Evolutionary conservation across 2,113 vertebrate species (phyloP), one percentile per base, ranked within the genome.

Genomic region (Myotis yumanensis): DNA sequence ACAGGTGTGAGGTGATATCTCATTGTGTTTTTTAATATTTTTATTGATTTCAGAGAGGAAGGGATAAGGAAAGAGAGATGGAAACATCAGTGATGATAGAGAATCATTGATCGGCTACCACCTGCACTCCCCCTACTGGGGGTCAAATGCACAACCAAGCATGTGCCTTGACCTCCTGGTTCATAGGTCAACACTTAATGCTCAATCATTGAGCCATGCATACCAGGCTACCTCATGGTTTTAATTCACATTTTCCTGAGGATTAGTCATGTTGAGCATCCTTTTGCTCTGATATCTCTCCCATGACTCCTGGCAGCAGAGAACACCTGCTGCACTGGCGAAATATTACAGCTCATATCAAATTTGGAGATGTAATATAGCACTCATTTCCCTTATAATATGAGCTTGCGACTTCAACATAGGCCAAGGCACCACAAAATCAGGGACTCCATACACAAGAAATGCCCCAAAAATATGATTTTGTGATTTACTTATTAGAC

Each of bases 331-430:
- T 3, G 17, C 32, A 43, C n/a, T 35, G 30, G 64, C 28, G 15
- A 91, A 43, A 79, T 37, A 35, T 37, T 52, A 16, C 57, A 40
- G 37, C 25, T 62, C 2, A 0, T 35, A 40, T 52, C 15, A 57
- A 75, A 57, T 4, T 32, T 69, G 54, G 8, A 91, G 35, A 35
- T 2, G 3, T 0, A 25, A 43, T 2, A 5, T 0, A n/a, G 54
- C 11, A 32, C 25, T 69, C 4, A 16, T 37, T 89, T 86, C 17
- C 69, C 52, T 79, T 17, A 68, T 23, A 17, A 2, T 20, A 6
- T 37, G 48, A 91, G 28, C 75, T 28, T 32, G 11, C 57, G 37
- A 77, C 48, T 51, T 90, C 52, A 82, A 0, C 2, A 5, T 2
- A 12, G 79, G 35, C 23, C 68, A 51, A 84, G 25, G 22, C 25